phyloP scores from a whole-genome alignment of 1,140 invertebrate genomes.

The Drosophila sp. region DNA sequence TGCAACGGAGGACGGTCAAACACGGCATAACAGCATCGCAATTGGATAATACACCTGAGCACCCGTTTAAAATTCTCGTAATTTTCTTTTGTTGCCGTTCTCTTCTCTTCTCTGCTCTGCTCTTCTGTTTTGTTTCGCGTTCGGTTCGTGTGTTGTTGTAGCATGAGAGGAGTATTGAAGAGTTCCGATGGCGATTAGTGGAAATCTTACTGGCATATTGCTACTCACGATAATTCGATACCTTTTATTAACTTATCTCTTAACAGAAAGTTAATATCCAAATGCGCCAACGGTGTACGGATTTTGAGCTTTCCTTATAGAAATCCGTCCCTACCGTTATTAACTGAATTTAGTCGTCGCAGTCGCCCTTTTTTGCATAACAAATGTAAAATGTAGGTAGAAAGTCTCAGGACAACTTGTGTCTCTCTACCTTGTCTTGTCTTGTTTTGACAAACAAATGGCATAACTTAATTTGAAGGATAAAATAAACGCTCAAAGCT shows the following conservation, averaged over 20 bases:
- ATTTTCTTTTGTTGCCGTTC: conserved; percentile 41
- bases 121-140: background rate
- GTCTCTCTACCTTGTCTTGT: background rate
- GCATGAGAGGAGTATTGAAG: background rate
- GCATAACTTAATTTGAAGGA: conserved; percentile 44
- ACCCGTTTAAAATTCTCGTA: conserved; percentile 63
- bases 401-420: conserved; percentile 20
- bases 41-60: conserved; percentile 81
- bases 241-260: conserved; percentile 21
- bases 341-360: conserved; percentile 10
- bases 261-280: conserved; percentile 6
- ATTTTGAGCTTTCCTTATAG: background rate
- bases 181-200: conserved; percentile 11
- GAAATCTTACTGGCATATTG: conserved; percentile 14
- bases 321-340: conserved; percentile 1
- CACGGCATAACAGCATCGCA: conserved; percentile 60
- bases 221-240: conserved; percentile 22
- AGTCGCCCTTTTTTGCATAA: conserved; percentile 14
- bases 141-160: background rate
- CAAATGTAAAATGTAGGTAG: conserved; percentile 19
- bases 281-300: background rate
- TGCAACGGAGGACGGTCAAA: conserved; percentile 69
- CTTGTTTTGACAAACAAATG: conserved; percentile 37
- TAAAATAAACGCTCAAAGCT: conserved; percentile 44
- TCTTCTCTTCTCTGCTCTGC: conserved; percentile 30